These are phyloP conservation scores for Apamea monoglypha DNA, from an alignment of 2,888 invertebrate species.

Conservation along the genomic window DNA sequence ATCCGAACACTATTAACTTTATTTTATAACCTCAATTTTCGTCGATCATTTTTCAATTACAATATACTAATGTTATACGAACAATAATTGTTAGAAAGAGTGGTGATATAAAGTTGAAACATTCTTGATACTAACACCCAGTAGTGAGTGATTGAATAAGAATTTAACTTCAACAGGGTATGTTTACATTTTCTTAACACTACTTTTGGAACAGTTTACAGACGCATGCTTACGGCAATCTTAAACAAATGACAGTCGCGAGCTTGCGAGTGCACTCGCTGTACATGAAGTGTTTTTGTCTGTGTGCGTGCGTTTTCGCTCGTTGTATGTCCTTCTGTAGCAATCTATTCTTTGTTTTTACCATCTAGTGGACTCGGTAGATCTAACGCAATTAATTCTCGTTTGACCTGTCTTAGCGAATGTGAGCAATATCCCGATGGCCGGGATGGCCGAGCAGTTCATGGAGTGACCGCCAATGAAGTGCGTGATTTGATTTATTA, in stretches of 20 bases:
- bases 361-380: constrained; percentile 26
- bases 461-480: constrained; percentile 47
- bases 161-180: not conserved
- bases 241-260: not conserved
- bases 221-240: not conserved
- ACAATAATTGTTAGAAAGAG: not conserved
- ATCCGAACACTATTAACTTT: too few relatives aligned
- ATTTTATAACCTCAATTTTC: not conserved
- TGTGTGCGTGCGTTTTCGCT: not conserved
- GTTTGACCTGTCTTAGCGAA: constrained; percentile 42
- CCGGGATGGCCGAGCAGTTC: constrained; percentile 15
- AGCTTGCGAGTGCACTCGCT: too few relatives aligned
- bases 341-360: constrained; percentile 4
- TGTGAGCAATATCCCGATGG: constrained; percentile 38
- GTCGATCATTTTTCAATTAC: not conserved
- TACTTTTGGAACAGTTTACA: not conserved
- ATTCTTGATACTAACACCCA: too few relatives aligned
- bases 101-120: not conserved
- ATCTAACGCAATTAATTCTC: constrained; percentile 50
- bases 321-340: not conserved
- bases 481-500: constrained; percentile 61
- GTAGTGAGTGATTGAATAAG: too few relatives aligned
- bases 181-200: not conserved
- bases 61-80: not conserved
- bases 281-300: not conserved